These are phyloP conservation scores for Rallus limicola DNA, from an alignment of 2,113 vertebrate species.

Conservation along the genomic window DNA sequence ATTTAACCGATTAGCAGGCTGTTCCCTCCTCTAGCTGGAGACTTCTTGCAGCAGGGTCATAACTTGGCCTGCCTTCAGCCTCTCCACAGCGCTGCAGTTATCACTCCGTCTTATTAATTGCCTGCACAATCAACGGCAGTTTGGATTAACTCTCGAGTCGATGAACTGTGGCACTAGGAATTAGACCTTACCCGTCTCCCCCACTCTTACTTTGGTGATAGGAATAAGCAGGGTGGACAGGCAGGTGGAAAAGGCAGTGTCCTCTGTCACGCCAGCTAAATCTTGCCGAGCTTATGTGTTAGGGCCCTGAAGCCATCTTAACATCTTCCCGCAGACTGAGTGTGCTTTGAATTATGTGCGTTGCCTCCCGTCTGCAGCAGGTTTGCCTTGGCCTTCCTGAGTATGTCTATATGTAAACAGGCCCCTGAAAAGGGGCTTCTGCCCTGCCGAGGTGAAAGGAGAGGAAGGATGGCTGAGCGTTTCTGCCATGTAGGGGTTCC, in stretches of 20 bases:
- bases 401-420: neutral
- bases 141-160: conserved; percentile 8
- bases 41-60: neutral
- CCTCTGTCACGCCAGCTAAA: neutral
- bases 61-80: conserved; percentile 33
- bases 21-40: neutral
- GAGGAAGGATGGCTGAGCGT: neutral
- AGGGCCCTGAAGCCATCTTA: neutral
- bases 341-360: neutral
- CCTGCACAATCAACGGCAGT: conserved; percentile 22
- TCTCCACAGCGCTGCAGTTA: neutral
- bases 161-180: neutral
- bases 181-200: neutral
- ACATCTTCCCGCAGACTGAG: neutral
- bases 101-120: conserved; percentile 53
- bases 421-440: neutral
- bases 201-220: neutral
- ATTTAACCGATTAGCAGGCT: neutral
- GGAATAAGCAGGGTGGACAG: neutral
- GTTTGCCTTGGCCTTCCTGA: neutral
- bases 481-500: neutral
- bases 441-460: neutral
- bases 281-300: neutral
- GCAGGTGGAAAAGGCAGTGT: neutral
- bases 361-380: neutral